A percentile compares a stretch with the other conserved stretches of the same genome.
These are phyloP conservation scores for Eulimnadia texana DNA, from an alignment of 1,140 invertebrate species.

Conservation along the genomic window DNA sequence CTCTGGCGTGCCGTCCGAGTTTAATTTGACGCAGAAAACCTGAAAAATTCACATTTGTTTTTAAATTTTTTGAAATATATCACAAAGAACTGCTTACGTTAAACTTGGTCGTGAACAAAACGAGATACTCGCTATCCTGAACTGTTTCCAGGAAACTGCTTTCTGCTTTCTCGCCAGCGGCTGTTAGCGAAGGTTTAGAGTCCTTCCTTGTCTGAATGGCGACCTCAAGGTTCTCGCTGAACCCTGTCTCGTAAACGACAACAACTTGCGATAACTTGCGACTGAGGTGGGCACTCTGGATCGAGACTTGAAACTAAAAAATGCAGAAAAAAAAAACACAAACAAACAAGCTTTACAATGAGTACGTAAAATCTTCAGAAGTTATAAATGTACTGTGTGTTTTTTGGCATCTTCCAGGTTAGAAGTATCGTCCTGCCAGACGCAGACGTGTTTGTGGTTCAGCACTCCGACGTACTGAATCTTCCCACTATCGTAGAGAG, in stretches of 20 bases:
- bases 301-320: not conserved
- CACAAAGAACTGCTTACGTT: not conserved
- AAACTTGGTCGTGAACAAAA: not conserved
- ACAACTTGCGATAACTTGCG: not conserved
- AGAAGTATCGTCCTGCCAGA: constrained; percentile 1
- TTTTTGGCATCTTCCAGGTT: constrained; percentile 7
- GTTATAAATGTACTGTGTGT: constrained; percentile 3
- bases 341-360: no score
- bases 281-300: not conserved
- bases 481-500: not conserved
- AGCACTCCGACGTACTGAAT: not conserved
- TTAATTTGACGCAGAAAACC: not conserved
- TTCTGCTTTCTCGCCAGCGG: not conserved
- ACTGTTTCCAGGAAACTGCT: not conserved
- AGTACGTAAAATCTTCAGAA: no score
- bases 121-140: not conserved
- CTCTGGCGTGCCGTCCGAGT: constrained; percentile 1
- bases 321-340: not conserved
- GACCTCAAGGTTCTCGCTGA: constrained; percentile 3
- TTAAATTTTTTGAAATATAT: not conserved
- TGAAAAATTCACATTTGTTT: not conserved
- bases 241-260: constrained; percentile 1
- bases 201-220: not conserved
- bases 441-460: constrained; percentile 3
- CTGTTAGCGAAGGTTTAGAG: not conserved